Evolutionary conservation across 2,113 vertebrate genomes (phyloP), one percentile per base, ranked within the genome.

Genomic region (Tachuris rubrigastra): DNA sequence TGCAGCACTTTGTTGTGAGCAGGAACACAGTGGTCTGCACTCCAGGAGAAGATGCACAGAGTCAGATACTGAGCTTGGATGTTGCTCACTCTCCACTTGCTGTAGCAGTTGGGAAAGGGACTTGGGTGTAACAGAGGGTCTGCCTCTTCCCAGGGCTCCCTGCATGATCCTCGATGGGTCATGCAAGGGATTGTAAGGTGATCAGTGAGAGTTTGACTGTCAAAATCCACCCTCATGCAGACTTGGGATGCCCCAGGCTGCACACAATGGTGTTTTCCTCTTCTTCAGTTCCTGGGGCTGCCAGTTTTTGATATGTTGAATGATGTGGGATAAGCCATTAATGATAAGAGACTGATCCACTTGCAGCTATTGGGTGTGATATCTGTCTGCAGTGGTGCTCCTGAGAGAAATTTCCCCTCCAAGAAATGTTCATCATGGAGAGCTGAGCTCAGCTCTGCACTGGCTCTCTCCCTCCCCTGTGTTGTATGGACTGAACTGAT

Each of bases 1-100:
- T 83, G 60, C 15, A 67, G 65, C 53, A 6, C 12, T 62, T 91
- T 59, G 78, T 71, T 66, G 30, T 37, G 30, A 7, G 0, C 49
- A 73, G 56, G 12, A 63, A 16, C 0, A 0, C 1, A 3, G 22
- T 31, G n/a, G 6, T 63, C 35, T 74, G 56, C 31, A 4, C 25
- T 60, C 44, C 66, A 58, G 75, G 59, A 93, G 62, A 53, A 56
- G 67, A 58, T 3, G 2, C 50, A 8, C 4, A 24, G 33, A 50
- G 27, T 37, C 50, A 68, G 67, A 76, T 37, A 50, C 56, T 74
- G 46, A 55, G 44, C n/a, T 58, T 37, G 15, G n/a, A 55, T 11
- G 17, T 5, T 72, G 37, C 15, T 96, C 33, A 24, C 14, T 66
- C 44, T 74, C 17, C 18, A 16, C 27, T 71, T 56, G 22, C 30